Evolutionary conservation across 2,797 vertebrate species (phyloP), one percentile per base, ranked within the genome.

Genomic region (Naso thynnoides): DNA sequence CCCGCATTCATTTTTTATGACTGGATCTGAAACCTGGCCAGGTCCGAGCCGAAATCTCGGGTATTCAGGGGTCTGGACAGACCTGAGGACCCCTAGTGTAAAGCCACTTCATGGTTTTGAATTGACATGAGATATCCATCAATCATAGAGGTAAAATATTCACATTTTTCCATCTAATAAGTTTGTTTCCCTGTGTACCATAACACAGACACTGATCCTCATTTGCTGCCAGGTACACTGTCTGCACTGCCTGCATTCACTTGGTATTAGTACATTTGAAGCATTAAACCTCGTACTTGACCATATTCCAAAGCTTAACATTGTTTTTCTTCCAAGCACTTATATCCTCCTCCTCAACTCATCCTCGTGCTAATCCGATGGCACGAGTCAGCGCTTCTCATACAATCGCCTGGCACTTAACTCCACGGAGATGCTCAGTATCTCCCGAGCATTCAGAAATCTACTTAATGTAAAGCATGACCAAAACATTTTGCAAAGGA

Each of bases 391-490:
- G 70, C 42, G 8, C 75, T 76, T 76, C 66, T 53, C 69, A 52
- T 61, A 31, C 63, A 74, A 27, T 23, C 27, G 14, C 26, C 33
- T 55, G 4, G 62, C 50, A 48, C 71, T 74, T 60, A 76, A 66
- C 79, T 71, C 61, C 58, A 8, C 1, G 0, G 48, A 72, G 70
- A 72, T 52, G 52, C 58, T 82, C 45, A 45, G 53, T 63, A 41
- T 81, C 78, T 86, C 60, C 36, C 1, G 10, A 74, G 70, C 15
- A n/a, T 70, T 59, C 39, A n/a, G 33, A 55, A 70, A 26, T n/a
- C 67, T 61, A 21, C 70, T 79, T 84, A 67, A 76, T 49, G 70
- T 81, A 64, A 77, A 87, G 79, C 42, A 57, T 83, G 84, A 85
- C 81, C 77, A 68, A 84, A 83, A 85, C 60, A 74, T 84, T 84